Evolutionary conservation across 92 coral and sea anemone genomes (phyloP).

Genomic region (Blastomussa wellsi): DNA sequence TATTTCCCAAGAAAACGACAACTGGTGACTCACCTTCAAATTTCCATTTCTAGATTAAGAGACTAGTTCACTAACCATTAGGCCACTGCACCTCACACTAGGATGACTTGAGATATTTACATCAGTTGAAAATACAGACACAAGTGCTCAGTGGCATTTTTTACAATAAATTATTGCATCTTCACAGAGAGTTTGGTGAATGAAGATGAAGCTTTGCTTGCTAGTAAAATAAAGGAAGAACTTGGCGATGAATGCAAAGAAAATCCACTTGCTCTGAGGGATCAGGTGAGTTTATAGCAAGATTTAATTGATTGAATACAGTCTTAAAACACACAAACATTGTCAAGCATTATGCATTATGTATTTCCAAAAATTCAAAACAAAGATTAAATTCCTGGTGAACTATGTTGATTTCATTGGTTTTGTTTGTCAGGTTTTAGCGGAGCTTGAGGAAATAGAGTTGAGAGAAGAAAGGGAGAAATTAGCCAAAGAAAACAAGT

Average conservation of each 20-base stretch:
- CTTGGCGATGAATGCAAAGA: conserved; percentile 74
- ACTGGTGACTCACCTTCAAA: no score
- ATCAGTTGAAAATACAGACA: not conserved
- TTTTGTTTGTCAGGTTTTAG: conserved; percentile 58
- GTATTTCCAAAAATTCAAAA: not conserved
- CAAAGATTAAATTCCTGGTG: not conserved
- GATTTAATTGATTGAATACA: no score
- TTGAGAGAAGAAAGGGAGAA: conserved; percentile 59
- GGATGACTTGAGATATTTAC: no score
- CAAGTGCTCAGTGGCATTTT: not conserved
- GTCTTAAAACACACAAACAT: not conserved
- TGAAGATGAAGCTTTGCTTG: conserved; percentile 60
- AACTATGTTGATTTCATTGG: no score
- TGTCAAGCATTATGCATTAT: no score
- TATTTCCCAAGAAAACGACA: no score
- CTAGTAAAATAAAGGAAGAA: conserved; percentile 69
- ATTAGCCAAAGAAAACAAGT: conserved; percentile 21
- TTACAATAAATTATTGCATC: not conserved
- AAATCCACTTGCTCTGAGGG: conserved; percentile 72
- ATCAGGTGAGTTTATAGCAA: conserved; percentile 42
- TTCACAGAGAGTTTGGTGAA: conserved; percentile 13
- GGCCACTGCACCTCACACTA: no score
- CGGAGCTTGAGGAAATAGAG: conserved; percentile 72
- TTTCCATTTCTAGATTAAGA: no score
- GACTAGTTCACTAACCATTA: no score